Evolutionary conservation across 2,797 vertebrate genomes (phyloP).

Genomic region (Chrysocyon brachyurus): DNA sequence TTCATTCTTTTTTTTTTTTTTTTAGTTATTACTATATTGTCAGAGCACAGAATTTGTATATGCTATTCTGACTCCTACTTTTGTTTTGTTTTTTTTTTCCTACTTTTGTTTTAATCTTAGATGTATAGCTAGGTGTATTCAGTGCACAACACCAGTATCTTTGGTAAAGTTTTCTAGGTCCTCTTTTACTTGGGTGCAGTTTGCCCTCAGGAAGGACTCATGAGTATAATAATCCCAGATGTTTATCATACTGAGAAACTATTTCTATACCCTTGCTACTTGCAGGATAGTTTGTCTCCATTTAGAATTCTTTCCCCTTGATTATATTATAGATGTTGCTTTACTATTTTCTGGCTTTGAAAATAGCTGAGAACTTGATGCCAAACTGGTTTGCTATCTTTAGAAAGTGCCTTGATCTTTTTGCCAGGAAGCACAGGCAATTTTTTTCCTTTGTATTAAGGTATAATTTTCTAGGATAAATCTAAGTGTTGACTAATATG

Average conservation of each 20-base stretch:
- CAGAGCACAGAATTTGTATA: neutral
- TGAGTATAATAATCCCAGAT: neutral
- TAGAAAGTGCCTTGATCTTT: slow-evolving; percentile 51
- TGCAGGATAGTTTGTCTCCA: neutral
- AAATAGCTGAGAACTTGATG: neutral
- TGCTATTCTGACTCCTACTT: neutral
- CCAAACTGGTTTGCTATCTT: slow-evolving; percentile 45
- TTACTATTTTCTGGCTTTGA: slow-evolving; percentile 52
- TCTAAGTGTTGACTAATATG: neutral
- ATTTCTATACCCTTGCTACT: neutral
- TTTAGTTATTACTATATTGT: neutral
- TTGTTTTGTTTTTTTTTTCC: neutral
- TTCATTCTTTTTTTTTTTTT: neutral
- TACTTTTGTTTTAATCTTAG: slow-evolving; percentile 39
- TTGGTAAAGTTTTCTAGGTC: neutral
- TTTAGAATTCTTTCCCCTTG: neutral
- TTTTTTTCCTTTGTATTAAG: slow-evolving; percentile 16
- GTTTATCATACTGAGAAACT: neutral
- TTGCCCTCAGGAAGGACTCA: slow-evolving; percentile 1
- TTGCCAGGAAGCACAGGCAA: neutral
- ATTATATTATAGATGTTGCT: neutral
- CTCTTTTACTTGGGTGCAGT: neutral
- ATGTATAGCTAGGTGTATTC: neutral
- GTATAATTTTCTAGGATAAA: slow-evolving; percentile 50
- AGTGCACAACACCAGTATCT: neutral